A percentile compares a stretch with the other conserved stretches of the same genome.
These are phyloP conservation scores for Litocranius walleri DNA, from an alignment of 2,113 vertebrate species.

Conservation along the genomic window DNA sequence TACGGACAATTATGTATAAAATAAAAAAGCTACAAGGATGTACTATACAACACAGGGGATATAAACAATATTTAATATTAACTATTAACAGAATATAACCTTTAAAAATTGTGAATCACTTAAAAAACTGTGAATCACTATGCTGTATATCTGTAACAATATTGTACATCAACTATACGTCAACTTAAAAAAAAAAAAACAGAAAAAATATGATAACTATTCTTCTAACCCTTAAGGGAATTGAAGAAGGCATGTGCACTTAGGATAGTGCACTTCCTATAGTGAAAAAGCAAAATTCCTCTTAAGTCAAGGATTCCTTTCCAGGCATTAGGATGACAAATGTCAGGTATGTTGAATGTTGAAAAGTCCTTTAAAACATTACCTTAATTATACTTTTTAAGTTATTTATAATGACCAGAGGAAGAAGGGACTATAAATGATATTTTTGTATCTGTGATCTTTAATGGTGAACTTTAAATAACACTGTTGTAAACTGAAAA, in stretches of 20 bases:
- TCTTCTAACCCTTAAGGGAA: background rate
- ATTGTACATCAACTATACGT: background rate
- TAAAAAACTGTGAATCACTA: background rate
- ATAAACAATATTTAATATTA: background rate
- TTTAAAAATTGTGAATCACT: background rate
- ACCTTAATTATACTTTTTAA: background rate
- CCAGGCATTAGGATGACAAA: background rate
- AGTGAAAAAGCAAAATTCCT: background rate
- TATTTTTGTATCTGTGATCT: conserved; percentile 23
- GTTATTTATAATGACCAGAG: background rate
- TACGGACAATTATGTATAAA: background rate
- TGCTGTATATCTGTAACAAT: background rate
- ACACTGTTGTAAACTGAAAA: conserved; percentile 13
- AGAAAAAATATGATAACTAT: background rate
- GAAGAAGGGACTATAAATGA: background rate
- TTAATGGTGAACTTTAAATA: conserved; percentile 20
- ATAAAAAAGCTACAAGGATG: background rate
- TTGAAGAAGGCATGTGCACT: background rate
- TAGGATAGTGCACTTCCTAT: background rate
- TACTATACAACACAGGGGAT: background rate
- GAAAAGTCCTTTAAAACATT: background rate
- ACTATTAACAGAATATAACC: background rate
- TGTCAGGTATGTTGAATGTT: background rate
- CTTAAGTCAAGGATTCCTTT: background rate
- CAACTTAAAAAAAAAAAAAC: background rate